Evolutionary conservation across 2,113 vertebrate genomes (phyloP), one percentile per base, ranked within the genome.

Genomic region (Rhombomys opimus): DNA sequence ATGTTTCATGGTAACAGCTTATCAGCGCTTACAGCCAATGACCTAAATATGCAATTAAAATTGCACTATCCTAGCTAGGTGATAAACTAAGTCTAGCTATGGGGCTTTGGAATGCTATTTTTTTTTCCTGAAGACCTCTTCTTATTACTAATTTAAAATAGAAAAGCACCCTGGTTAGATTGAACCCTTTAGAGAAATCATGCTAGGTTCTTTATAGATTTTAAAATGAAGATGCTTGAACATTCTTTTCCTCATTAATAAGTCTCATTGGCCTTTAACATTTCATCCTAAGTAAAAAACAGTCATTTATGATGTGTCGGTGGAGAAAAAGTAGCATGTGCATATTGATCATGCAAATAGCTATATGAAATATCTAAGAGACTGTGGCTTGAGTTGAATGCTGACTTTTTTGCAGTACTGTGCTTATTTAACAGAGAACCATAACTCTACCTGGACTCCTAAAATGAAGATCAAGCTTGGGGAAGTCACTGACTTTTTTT

Each of bases 11-110:
- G 94, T 92, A 95, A 95, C 93, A 96, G 61, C 61, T 96, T 98
- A 98, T 97, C 50, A 0, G 91, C 57, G 7, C 68, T 97, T 98
- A 94, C 5, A 38, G 90, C 94, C 78, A 95, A 92, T 75, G 96
- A 96, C 88, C 91, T 96, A 97, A 96, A 98, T 98, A 98, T 97
- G 96, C 97, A 98, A 98, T 98, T 97, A 98, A 98, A 98, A 97
- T 91, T 91, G 65, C 96, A 95, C 95, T 95, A 94, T 95, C 54
- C 72, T 88, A 85, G 75, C 84, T 84, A 96, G 76, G 95, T 98
- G 97, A 96, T 97, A 98, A 98, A 97, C 87, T 94, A 75, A 78
- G 73, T 88, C 61, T 89, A 72, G 88, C 63, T 89, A 17, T 46
- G 46, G 17, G 35, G 59, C 94, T 96, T 91, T 67, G 75, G 46